Base-by-base conservation (phyloP, 1,140 invertebrate species). In the Melipona quadrifasciata region DNA sequence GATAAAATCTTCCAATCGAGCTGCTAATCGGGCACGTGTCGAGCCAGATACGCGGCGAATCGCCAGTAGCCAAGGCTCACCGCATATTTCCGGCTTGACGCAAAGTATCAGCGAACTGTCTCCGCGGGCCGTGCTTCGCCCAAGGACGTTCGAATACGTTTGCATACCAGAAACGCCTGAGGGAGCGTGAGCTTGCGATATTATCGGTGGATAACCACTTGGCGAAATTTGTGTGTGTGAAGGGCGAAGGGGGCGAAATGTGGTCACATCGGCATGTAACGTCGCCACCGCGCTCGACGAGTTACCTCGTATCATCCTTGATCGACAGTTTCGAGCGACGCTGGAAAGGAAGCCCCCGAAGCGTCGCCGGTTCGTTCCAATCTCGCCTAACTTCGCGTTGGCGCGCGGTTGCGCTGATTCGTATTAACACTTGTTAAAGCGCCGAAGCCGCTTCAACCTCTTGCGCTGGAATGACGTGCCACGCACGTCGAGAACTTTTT, bases 181-280 rank as follows among this genome's bases (percentile, higher is more conserved):
- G 76, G 79, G 24, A 16, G 8, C 55, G 68, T 11, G 79, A 80
- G 72, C 34, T 80, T 80, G 34, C 39, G 31, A 80, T 71, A 72
- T 80, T 72, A 80, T 80, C 34, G 53, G n/a, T 6, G 34, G 31
- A 24, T 14, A 65, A n/a, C 64, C 51, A 68, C 39, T 47, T 47
- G 6, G 24, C 27, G 3, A n/a, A 47, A 51, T 51, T n/a, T 51
- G 68, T 39, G 39, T 39, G 39, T 39, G 39, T 39, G 39, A 31
- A 31, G 31, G 31, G 2, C 4, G 39, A 4, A 1, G 11, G 0
- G 39, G 21, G 51, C 21, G 51, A 39, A 47, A 51, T 51, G 61
- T 51, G 68, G 67, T 61, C 39, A 39, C 51, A 57, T 16, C 51
- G 47, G 64, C 31, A 53, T 80, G 21, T 55, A 24, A 21, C 34